phyloP scores from a whole-genome alignment of 2,113 vertebrate genomes.

The Perca schrenkii region DNA sequence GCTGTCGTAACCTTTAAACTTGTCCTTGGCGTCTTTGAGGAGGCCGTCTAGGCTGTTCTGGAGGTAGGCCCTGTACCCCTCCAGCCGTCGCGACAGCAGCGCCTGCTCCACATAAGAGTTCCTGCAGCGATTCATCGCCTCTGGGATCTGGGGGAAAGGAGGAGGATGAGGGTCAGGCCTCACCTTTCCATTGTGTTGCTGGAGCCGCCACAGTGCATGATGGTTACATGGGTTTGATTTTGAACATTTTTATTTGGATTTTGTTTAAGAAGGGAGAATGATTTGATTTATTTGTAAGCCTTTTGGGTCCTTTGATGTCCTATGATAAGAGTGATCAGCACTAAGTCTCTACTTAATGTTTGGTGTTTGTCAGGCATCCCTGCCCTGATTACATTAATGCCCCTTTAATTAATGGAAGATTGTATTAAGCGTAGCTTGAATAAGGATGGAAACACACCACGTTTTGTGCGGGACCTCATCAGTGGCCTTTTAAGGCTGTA shows the following conservation, averaged over 20 bases:
- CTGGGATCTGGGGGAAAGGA: conserved; percentile 87
- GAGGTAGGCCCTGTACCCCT: conserved; percentile 86
- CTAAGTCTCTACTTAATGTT: background rate
- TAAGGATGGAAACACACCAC: conserved; percentile 3
- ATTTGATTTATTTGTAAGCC: background rate
- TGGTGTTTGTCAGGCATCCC: background rate
- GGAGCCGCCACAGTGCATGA: background rate
- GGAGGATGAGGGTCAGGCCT: background rate
- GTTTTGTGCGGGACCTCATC: conserved; percentile 37
- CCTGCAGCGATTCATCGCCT: conserved; percentile 91
- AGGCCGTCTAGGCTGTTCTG: conserved; percentile 90
- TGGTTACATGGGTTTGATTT: background rate
- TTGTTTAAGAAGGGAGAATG: background rate
- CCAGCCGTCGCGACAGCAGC: conserved; percentile 86
- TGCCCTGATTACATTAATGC: conserved; percentile 11
- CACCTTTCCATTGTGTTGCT: background rate
- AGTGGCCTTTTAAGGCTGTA: conserved; percentile 49
- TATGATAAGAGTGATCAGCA: background rate
- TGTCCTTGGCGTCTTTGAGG: conserved; percentile 96
- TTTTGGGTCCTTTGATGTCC: background rate
- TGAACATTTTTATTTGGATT: background rate
- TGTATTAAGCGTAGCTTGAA: conserved; percentile 1
- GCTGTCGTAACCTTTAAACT: conserved; percentile 94
- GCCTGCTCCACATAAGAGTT: conserved; percentile 93
- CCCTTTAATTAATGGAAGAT: conserved; percentile 3